Evolutionary conservation across 2,113 vertebrate species (phyloP).

Genomic region (Rhizomys pruinosus): DNA sequence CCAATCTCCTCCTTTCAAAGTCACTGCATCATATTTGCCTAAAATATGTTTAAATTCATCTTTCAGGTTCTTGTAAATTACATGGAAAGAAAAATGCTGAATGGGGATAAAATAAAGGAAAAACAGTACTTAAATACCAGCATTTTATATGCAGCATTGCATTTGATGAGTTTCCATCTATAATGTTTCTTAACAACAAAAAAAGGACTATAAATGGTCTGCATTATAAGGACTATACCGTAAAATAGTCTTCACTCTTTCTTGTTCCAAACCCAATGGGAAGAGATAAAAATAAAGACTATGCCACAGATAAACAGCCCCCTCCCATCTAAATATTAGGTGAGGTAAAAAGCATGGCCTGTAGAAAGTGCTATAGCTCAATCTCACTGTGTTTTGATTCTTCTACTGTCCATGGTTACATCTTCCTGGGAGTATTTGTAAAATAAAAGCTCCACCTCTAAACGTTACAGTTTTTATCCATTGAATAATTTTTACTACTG

Average conservation of each 20-base stretch:
- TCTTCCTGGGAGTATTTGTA: no score
- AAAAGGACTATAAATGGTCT: background rate
- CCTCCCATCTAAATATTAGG: background rate
- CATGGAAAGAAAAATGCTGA: background rate
- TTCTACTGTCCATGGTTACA: background rate
- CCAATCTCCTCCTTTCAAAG: background rate
- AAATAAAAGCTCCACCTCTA: background rate
- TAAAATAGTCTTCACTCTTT: background rate
- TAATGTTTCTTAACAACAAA: background rate
- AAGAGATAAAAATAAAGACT: background rate
- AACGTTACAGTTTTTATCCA: background rate
- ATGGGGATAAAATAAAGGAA: background rate
- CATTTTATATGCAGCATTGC: background rate
- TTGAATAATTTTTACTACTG: background rate
- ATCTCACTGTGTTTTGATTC: background rate
- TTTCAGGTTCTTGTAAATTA: conserved; percentile 15
- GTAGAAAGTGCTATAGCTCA: background rate
- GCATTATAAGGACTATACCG: background rate
- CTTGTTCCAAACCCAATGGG: background rate
- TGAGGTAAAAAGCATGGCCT: background rate
- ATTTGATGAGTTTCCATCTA: conserved; percentile 7
- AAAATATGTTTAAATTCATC: background rate
- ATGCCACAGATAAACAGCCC: background rate
- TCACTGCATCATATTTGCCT: background rate
- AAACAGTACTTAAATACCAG: background rate